Evolutionary conservation across 1,140 invertebrate species (phyloP).

Genomic region (Rhagoletis zephyria): DNA sequence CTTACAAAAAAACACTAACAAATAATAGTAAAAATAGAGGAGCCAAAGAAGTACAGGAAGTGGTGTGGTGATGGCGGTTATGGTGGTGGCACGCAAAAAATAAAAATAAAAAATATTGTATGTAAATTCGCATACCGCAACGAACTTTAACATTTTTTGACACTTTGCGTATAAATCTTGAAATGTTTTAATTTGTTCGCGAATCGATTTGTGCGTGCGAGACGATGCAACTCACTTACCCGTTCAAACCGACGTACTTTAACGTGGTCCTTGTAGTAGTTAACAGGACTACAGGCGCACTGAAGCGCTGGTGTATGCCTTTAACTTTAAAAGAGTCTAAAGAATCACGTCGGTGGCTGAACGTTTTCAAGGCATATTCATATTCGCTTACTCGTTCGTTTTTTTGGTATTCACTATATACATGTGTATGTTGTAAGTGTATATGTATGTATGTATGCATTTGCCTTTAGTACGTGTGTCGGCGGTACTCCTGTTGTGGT

Average conservation of each 20-base stretch:
- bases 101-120: background rate
- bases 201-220: constrained; percentile 68
- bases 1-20: background rate
- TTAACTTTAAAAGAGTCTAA: too few species aligned
- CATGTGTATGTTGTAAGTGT: too few species aligned
- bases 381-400: too few species aligned
- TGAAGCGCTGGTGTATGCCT: too few species aligned
- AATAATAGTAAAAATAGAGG: background rate
- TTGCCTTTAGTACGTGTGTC: too few species aligned
- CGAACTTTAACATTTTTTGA: constrained; percentile 63
- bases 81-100: background rate
- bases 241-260: background rate
- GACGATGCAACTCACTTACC: background rate
- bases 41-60: constrained; percentile 11
- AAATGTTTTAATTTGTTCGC: constrained; percentile 73
- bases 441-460: background rate
- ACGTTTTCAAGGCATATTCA: background rate
- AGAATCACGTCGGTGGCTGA: background rate
- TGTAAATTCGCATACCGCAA: constrained; percentile 45
- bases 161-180: constrained; percentile 73
- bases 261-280: background rate
- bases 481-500: background rate
- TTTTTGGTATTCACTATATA: too few species aligned
- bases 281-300: background rate
- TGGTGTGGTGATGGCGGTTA: background rate